Base-by-base conservation (phyloP, 2,888 invertebrate species). In the Tenthredo amoena region DNA sequence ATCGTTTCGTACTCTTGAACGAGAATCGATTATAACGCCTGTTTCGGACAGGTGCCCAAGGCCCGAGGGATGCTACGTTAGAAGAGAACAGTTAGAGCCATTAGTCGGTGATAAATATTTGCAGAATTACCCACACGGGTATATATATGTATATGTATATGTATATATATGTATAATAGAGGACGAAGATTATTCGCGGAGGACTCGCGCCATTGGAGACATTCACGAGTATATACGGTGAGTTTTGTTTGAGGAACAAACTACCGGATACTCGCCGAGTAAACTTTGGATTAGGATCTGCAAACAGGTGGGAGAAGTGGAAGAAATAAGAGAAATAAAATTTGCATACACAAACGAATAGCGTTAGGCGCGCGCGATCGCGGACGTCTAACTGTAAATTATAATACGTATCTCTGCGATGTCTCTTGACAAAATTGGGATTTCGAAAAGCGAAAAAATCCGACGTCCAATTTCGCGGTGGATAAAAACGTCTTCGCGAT, bases 261-360 rank as follows among this genome's bases (percentile, higher is more conserved):
- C 71, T 34, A 71, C 71, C 71, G 71, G 71, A 71, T 37, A 71
- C n/a, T 71, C 15, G 2, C n/a, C 37, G 71, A 37, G 71, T 31
- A 71, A 71, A 71, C 71, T 71, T 71, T 71, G 71, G 71, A 71
- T 71, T 71, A 71, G 71, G 71, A 71, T 71, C 71, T 71, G 71
- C 37, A 71, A 71, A 71, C 37, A 71, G 31, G 34, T n/a, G 71
- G 9, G 62, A 26, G 62, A 26, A 26, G 2, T 7, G 1, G n/a
- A 7, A 55, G 7, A n/a, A 55, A 55, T n/a, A 18, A n/a, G n/a
- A 71, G 34, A n/a, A 15, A 37, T n/a, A 31, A n/a, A 37, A 37
- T 71, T 37, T 71, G 37, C 71, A 71, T 71, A 71, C 15, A 37
- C 71, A 71, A 34, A 71, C 37, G 26, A 9, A 71, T 26, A 62